Conservation (phyloP, 2,797 vertebrate species). For the Momotus momota region DNA sequence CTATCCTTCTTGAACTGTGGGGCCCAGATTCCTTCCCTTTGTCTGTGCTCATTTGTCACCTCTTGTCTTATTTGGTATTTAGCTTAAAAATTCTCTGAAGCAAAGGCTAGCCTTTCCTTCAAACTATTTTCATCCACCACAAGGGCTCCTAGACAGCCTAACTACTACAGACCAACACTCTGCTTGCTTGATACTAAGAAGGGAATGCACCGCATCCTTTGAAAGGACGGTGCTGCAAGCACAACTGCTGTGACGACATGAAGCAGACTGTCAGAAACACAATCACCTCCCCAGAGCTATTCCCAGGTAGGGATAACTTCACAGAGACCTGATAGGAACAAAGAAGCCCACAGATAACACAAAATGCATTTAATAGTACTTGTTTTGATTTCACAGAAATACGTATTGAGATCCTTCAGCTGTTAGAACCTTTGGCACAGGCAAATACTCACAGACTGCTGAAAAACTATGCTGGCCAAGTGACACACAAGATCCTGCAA, state of each 20-base stretch:
- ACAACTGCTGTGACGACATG: background rate
- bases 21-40: background rate
- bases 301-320: background rate
- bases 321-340: background rate
- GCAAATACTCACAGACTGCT: background rate
- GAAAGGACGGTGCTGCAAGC: background rate
- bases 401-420: rapidly evolving
- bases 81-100: background rate
- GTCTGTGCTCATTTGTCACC: background rate
- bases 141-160: background rate
- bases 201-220: background rate
- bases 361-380: background rate
- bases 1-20: too few relatives aligned
- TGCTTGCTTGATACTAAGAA: background rate
- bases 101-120: background rate
- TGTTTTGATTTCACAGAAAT: background rate
- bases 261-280: background rate
- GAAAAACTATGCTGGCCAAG: background rate
- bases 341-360: background rate
- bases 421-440: background rate
- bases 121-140: background rate
- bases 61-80: background rate
- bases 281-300: background rate
- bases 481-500: background rate
- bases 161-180: background rate